phyloP scores from a whole-genome alignment of 2,888 invertebrate species.

The Hesperia comma region DNA sequence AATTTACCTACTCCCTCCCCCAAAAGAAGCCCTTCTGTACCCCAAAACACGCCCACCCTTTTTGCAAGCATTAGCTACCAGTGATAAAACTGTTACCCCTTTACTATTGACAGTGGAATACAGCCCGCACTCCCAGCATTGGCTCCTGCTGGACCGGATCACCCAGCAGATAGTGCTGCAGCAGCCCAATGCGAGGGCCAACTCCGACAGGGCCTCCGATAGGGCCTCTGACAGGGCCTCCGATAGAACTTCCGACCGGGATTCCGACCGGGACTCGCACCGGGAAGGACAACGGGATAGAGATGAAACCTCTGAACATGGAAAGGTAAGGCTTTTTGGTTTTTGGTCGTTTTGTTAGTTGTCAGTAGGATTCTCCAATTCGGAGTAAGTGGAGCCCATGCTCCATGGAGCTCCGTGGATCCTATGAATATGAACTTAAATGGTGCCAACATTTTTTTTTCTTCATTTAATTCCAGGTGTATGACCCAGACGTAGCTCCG shows the following conservation, averaged over 20 bases:
- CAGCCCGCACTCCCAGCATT: conserved; percentile 94
- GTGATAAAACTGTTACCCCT: neutral
- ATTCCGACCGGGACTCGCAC: neutral
- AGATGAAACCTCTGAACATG: conserved; percentile 40
- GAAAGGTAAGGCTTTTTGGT: conserved; percentile 55
- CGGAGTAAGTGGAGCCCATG: no score
- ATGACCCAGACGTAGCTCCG: conserved; percentile 93
- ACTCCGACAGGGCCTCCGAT: conserved; percentile 71
- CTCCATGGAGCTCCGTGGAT: no score
- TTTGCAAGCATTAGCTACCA: no score
- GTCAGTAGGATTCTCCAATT: no score
- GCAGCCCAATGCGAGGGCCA: conserved; percentile 72
- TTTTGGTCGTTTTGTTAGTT: no score
- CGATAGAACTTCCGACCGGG: conserved; percentile 42
- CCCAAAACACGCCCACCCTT: no score
- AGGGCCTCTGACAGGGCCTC: conserved; percentile 57
- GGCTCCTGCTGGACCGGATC: conserved; percentile 96
- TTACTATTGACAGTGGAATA: conserved; percentile 86
- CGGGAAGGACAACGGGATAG: conserved; percentile 12
- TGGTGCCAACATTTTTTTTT: no score
- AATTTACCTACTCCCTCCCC: no score
- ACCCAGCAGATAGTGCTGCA: conserved; percentile 97
- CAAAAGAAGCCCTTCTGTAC: no score
- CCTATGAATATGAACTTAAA: no score
- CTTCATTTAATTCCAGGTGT: conserved; percentile 60